These are phyloP conservation scores for Passer montanus DNA, from an alignment of 2,113 vertebrate genomes.

Conservation along the genomic window DNA sequence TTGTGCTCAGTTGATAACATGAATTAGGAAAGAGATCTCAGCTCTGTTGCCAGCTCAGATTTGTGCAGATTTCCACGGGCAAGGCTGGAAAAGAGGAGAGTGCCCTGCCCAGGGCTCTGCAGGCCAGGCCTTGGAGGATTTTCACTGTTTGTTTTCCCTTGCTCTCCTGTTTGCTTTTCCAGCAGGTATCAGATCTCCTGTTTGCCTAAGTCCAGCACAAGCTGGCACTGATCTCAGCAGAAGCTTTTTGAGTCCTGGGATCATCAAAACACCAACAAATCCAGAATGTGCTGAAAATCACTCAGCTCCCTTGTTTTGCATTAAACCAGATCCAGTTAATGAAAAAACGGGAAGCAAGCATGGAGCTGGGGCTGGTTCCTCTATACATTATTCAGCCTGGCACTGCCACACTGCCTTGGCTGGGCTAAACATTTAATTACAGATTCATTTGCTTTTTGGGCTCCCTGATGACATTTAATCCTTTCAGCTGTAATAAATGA, in stretches of 20 bases:
- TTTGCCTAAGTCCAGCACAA: neutral
- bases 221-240: neutral
- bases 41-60: neutral
- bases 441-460: conserved; percentile 51
- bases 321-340: neutral
- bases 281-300: neutral
- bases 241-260: neutral
- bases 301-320: neutral
- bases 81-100: neutral
- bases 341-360: neutral
- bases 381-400: conserved; percentile 52
- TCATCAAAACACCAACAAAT: conserved; percentile 17
- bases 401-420: conserved; percentile 34
- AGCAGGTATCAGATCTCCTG: neutral
- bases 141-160: neutral
- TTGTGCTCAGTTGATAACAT: neutral
- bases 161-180: neutral
- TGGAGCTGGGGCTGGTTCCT: neutral
- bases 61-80: neutral
- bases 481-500: conserved; percentile 55
- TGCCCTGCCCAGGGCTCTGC: neutral
- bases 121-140: neutral
- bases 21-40: neutral
- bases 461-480: conserved; percentile 60
- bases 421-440: conserved; percentile 61